phyloP scores from a whole-genome alignment of 2,888 invertebrate genomes.

The Tachina grossa region DNA sequence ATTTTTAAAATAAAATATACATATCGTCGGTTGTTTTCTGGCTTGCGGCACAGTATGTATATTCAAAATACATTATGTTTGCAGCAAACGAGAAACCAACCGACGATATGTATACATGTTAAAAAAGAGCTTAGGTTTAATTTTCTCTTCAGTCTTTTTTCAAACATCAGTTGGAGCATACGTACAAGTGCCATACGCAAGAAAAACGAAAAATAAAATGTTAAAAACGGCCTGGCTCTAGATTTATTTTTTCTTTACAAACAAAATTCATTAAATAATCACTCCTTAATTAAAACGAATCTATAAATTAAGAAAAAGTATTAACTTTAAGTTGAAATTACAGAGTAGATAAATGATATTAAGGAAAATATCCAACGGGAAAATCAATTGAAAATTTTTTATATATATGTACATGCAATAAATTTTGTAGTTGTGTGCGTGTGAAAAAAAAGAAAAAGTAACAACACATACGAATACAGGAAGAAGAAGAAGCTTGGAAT shows the following conservation, averaged over 20 bases:
- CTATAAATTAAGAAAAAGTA: background rate
- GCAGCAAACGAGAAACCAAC: too few species aligned
- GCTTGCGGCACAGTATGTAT: too few species aligned
- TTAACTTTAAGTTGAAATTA: background rate
- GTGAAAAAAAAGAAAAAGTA: slow-evolving; percentile 48
- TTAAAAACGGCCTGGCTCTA: slow-evolving; percentile 53
- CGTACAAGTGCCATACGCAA: slow-evolving; percentile 60
- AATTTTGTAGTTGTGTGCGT: slow-evolving; percentile 47
- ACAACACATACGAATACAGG: slow-evolving; percentile 41
- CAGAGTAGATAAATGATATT: slow-evolving; percentile 3
- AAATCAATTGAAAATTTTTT: slow-evolving; percentile 48
- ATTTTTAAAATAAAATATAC: too few species aligned
- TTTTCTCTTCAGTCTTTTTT: slow-evolving; percentile 65
- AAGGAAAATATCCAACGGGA: slow-evolving; percentile 7
- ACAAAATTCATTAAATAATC: slow-evolving; percentile 25
- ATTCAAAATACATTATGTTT: too few species aligned
- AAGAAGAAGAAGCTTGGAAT: slow-evolving; percentile 58
- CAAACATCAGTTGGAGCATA: slow-evolving; percentile 55
- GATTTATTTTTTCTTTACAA: slow-evolving; percentile 19
- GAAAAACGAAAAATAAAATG: slow-evolving; percentile 24
- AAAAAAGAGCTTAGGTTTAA: background rate
- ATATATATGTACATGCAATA: slow-evolving; percentile 17
- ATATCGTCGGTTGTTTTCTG: too few species aligned
- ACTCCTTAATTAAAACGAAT: background rate
- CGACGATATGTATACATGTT: too few species aligned